Evolutionary conservation across 2,113 vertebrate species (phyloP), one percentile per base, ranked within the genome.

Genomic region (Apus apus): DNA sequence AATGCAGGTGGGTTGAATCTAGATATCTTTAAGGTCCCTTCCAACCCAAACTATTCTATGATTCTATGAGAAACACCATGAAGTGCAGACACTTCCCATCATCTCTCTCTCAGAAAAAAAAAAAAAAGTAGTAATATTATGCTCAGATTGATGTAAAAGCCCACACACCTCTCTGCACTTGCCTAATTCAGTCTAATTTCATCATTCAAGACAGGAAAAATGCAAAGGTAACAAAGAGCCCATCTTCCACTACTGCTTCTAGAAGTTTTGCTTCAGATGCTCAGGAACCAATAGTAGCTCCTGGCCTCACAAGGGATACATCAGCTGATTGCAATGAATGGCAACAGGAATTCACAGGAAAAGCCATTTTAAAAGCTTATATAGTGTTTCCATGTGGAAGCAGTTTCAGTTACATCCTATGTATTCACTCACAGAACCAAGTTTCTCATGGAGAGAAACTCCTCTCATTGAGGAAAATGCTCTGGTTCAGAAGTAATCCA

Each of bases 361-460:
- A 93, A 84, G 48, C 21, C 21, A 25, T 74, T 84, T 87, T 60
- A 75, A 74, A 94, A 61, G 53, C 57, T 50, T 90, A 27, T 21
- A 50, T 19, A 40, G 11, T 56, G 13, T 65, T 76, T 90, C 61
- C 80, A 89, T 72, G 78, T 38, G 27, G 45, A 90, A 90, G 30
- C 50, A 46, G 65, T 74, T 94, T 61, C 68, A 30, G 60, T 78
- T 60, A 48, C 57, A 60, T 60, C 34, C 34, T 87, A 67, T 80
- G 86, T 90, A 83, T 64, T 84, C 51, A 64, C 36, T 36, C 61
- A 85, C 76, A 95, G 84, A 76, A 65, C 45, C 18, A 73, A 15
- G 15, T 45, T 48, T 34, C 57, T 81, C 54, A 61, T 10, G 50
- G 67, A 84, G 36, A 76, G 14, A 78, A 5, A 70, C 32, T 77